phyloP scores from a whole-genome alignment of 1,140 invertebrate species.

The Asobara japonica region DNA sequence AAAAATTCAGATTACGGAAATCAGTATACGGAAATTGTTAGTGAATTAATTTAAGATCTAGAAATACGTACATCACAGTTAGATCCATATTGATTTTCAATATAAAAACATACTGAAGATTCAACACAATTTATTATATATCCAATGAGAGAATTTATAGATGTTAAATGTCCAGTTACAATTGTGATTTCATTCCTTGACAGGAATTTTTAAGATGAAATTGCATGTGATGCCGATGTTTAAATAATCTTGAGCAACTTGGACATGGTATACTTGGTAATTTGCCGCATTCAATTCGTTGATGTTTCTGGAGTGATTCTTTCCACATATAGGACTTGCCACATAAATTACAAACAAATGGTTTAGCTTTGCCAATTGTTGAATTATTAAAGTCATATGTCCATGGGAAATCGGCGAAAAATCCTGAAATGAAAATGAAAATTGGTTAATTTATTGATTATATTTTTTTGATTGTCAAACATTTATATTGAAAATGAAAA shows the following conservation, averaged over 20 bases:
- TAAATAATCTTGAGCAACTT: slow-evolving; percentile 53
- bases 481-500: neutral
- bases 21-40: neutral
- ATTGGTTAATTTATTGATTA: neutral
- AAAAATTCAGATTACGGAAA: neutral
- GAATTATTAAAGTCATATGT: neutral
- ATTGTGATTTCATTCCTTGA: neutral
- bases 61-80: neutral
- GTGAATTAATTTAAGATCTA: neutral
- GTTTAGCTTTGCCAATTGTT: neutral
- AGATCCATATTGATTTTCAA: neutral
- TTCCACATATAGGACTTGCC: slow-evolving; percentile 33
- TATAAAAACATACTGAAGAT: neutral
- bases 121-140: neutral
- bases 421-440: neutral
- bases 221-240: slow-evolving; percentile 42
- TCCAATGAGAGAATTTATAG: neutral
- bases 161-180: neutral
- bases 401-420: neutral
- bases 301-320: slow-evolving; percentile 27
- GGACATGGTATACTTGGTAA: slow-evolving; percentile 38
- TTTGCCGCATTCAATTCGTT: slow-evolving; percentile 32
- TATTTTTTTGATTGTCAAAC: too few relatives aligned
- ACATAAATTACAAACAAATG: slow-evolving; percentile 30
- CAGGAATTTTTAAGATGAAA: slow-evolving; percentile 11